Evolutionary conservation across 2,113 vertebrate species (phyloP), one percentile per base, ranked within the genome.

Genomic region (Eurystomus gularis): DNA sequence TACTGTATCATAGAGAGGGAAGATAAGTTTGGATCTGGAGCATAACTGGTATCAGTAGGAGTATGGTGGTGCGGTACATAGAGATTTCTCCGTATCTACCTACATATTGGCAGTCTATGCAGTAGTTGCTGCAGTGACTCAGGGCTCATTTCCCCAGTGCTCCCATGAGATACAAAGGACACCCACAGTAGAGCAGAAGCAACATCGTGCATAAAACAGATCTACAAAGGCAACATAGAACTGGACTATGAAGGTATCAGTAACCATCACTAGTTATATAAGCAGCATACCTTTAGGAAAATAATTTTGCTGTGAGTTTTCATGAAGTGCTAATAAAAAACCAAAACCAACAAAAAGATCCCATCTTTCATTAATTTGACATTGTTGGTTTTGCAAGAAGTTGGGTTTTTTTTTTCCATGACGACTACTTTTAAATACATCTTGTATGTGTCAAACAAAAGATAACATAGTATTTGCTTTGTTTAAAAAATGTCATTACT

Each of bases 321-420:
- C 48, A 76, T 0, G 0, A 16, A 52, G 1, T 44, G 11, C 6
- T 54, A 77, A 81, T 6, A 3, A 57, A 37, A 28, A 35, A 31
- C 11, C 11, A 61, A 62, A 57, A 33, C 0, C 2, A 49, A 13
- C 15, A 44, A 18, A n/a, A 82, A 26, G 8, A 31, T 29, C 5
- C 3, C 65, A 9, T 21, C 3, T 39, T 77, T 72, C 54, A 66
- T 35, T 84, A 58, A 49, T 71, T 71, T 79, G 15, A 3, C 10
- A 28, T 21, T 82, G 26, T n/a, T 72, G 3, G 8, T 52, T 79
- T 79, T 73, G 17, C 19, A 78, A 39, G n/a, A 11, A 60, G 7
- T 37, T 48, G 3, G 1, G 19, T 19, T 9, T 4, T 39, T 71
- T 49, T 60, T 62, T 37, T 2, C 7, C 6, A 0, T 29, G 10